Conservation (phyloP, 1,140 invertebrate genomes). For the Dreissena polymorpha region DNA sequence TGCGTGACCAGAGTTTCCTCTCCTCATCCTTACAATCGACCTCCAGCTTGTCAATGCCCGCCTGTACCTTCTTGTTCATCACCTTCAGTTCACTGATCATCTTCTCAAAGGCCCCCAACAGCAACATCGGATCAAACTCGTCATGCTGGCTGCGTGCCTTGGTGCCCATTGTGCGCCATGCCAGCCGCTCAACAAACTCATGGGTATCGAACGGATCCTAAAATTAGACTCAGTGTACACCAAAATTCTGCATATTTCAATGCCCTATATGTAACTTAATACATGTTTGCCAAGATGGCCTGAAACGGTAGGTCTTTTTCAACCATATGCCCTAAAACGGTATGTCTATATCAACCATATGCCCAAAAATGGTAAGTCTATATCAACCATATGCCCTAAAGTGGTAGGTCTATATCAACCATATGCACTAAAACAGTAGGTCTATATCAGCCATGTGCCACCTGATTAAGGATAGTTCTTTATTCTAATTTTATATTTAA, state of each 20-base stretch:
- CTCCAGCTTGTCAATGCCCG: constrained; percentile 93
- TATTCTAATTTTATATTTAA: too few relatives aligned
- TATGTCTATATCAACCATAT: too few relatives aligned
- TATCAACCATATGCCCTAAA: too few relatives aligned
- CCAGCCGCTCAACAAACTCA: constrained; percentile 98
- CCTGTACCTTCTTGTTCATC: constrained; percentile 91
- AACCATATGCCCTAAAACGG: too few relatives aligned
- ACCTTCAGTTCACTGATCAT: constrained; percentile 90
- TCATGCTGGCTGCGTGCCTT: constrained; percentile 76
- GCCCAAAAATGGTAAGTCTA: too few relatives aligned
- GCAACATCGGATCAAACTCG: constrained; percentile 81
- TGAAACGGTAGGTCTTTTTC: too few relatives aligned
- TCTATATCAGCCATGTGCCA: too few relatives aligned
- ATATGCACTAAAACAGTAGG: too few relatives aligned
- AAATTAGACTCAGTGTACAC: constrained; percentile 33
- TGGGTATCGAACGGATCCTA: constrained; percentile 97
- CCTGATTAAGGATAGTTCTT: too few relatives aligned
- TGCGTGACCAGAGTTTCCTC: constrained; percentile 89
- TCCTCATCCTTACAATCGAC: constrained; percentile 92
- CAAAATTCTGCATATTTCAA: not conserved
- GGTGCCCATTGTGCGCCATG: constrained; percentile 93
- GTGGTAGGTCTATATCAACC: too few relatives aligned
- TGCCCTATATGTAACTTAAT: too few relatives aligned
- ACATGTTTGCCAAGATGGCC: too few relatives aligned
- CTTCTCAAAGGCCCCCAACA: constrained; percentile 95